Base-by-base conservation (phyloP, 1,140 invertebrate genomes). In the Hypothenemus hampei region DNA sequence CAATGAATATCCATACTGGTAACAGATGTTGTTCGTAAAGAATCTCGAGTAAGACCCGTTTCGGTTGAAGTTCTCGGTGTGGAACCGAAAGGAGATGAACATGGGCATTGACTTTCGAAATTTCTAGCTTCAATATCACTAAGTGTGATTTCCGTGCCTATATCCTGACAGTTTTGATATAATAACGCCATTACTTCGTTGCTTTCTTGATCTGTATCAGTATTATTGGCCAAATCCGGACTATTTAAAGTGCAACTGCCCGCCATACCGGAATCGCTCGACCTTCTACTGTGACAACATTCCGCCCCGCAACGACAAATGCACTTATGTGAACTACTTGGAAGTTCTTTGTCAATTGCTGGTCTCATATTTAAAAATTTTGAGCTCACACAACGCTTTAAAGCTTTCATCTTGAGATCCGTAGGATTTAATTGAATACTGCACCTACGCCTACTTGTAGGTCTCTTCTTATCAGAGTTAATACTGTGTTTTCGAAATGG, bases 251-350 rank as follows among this genome's bases (percentile, higher is more conserved):
- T 83, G 65, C 81, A 87, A 66, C 85, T 88, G 19, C 88, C 87
- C 3, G 86, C 88, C 72, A 91, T 85, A 15, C 89, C 89, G 1
- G 85, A 87, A 68, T 91, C 89, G 4, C 85, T 88, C 3, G 89
- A 91, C 50, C 81, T 70, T 0, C 80, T 80, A 67, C 81, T 83
- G 13, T 80, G 62, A 43, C 57, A 81, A 4, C 75, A 79, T 52
- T 75, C 75, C 50, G 79, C 75, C 53, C 80, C 81, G 65, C 79
- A 81, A 58, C 77, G 73, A 62, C 80, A 82, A 64, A 79, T 78
- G 26, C 65, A 71, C 31, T 37, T 49, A 10, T 21, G 10, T 18
- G 50, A 55, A 18, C 31, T 39, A 8, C 52, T 15, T 33, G 57
- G 23, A 33, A 56, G 39, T 47, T 53, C 55, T 50, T 33, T 19